phyloP scores from a whole-genome alignment of 2,888 invertebrate genomes.

The Zhengitettix transpicula region DNA sequence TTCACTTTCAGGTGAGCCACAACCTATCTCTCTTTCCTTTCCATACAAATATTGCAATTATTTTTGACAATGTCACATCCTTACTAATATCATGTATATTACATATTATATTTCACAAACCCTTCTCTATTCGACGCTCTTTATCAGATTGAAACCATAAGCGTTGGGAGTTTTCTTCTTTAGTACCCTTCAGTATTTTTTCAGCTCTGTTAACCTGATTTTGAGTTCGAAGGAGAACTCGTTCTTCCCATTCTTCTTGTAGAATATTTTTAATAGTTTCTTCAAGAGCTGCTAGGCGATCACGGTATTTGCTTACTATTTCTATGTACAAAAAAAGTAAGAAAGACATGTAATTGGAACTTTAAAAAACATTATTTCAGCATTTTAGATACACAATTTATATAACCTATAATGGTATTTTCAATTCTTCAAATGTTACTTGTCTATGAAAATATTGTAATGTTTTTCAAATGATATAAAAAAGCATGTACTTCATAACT shows the following conservation, averaged over 20 bases:
- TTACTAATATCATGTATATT: too few species aligned
- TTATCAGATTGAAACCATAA: slow-evolving; percentile 77
- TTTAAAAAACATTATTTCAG: neutral
- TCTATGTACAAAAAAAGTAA: slow-evolving; percentile 29
- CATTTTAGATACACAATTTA: too few species aligned
- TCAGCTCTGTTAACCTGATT: slow-evolving; percentile 62
- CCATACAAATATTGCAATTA: too few species aligned
- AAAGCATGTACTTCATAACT: too few species aligned
- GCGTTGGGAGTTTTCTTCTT: slow-evolving; percentile 20
- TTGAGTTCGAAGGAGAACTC: slow-evolving; percentile 65
- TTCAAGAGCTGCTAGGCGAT: slow-evolving; percentile 54
- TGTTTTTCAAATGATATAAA: too few species aligned
- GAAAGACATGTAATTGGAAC: neutral
- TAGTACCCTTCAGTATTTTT: slow-evolving; percentile 35
- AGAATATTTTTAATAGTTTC: slow-evolving; percentile 66
- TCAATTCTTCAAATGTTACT: too few species aligned
- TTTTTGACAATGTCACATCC: too few species aligned
- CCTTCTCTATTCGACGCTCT: slow-evolving; percentile 63
- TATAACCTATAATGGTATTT: too few species aligned
- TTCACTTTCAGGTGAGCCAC: too few species aligned
- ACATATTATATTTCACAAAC: slow-evolving; percentile 19
- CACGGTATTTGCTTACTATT: slow-evolving; percentile 73
- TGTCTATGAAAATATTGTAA: too few species aligned
- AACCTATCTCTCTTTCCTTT: too few species aligned
- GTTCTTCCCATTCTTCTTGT: slow-evolving; percentile 70